Evolutionary conservation across 1,140 invertebrate genomes (phyloP).

Genomic region (Philopotamus ludificatus): DNA sequence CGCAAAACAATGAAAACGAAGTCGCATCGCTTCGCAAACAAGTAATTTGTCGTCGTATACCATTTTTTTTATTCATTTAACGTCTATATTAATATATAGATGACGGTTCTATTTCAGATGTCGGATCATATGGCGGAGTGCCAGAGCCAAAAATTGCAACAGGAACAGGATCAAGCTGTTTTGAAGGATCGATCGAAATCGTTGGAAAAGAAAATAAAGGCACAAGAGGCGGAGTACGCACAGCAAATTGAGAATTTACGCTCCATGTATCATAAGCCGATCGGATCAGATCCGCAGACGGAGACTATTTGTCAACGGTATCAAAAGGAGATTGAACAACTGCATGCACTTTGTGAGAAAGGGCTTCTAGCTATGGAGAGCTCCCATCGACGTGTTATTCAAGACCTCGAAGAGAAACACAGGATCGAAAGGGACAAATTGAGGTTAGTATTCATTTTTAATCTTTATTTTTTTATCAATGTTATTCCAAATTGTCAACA

Average conservation of each 20-base stretch:
- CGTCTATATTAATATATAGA: constrained; percentile 10
- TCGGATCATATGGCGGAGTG: constrained; percentile 34
- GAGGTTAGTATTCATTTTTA: constrained; percentile 45
- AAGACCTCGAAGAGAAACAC: constrained; percentile 83
- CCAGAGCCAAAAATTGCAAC: constrained; percentile 38
- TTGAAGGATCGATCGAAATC: constrained; percentile 64
- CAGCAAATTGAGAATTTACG: constrained; percentile 73
- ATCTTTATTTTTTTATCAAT: not conserved
- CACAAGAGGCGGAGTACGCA: constrained; percentile 74
- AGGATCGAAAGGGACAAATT: constrained; percentile 71
- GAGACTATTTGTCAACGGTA: constrained; percentile 74
- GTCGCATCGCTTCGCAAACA: constrained; percentile 34
- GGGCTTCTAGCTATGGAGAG: constrained; percentile 84
- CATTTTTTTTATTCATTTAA: not conserved
- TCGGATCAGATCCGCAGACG: constrained; percentile 59
- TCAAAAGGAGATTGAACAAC: constrained; percentile 82
- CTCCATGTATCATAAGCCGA: constrained; percentile 64
- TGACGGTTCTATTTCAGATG: constrained; percentile 25
- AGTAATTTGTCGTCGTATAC: constrained; percentile 7
- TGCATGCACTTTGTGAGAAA: constrained; percentile 81
- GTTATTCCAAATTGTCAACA: not conserved
- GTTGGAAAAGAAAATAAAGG: constrained; percentile 66
- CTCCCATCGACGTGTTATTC: constrained; percentile 79
- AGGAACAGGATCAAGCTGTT: constrained; percentile 51
- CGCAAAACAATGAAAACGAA: constrained; percentile 34